A percentile compares a stretch with the other conserved stretches of the same genome.
phyloP scores from a whole-genome alignment of 2,797 vertebrate species.

The Ptychobarbus kaznakovi region DNA sequence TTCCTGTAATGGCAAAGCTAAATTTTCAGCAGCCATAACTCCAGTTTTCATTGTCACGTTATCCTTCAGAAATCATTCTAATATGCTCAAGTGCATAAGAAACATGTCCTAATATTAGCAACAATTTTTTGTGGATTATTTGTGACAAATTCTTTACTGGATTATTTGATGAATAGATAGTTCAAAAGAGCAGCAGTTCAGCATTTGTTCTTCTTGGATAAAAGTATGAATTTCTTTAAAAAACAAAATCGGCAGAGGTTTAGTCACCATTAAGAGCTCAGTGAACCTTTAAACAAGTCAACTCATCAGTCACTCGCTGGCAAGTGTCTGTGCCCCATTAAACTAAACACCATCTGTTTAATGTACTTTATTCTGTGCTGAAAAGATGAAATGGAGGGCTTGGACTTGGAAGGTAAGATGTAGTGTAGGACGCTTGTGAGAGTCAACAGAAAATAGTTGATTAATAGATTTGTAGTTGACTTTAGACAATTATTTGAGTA shows the following conservation, averaged over 20 bases:
- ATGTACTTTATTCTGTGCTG: constrained; percentile 69
- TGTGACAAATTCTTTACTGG: neutral
- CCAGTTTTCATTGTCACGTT: neutral
- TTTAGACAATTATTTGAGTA: constrained; percentile 11
- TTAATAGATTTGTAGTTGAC: constrained; percentile 13
- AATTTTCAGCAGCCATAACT: neutral
- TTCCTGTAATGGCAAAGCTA: neutral
- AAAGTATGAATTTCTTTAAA: neutral
- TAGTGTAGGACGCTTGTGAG: constrained; percentile 45
- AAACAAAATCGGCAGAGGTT: neutral
- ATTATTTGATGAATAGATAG: neutral
- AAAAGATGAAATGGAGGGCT: constrained; percentile 82
- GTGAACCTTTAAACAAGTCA: constrained; percentile 27
- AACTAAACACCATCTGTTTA: constrained; percentile 59
- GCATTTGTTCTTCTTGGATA: neutral
- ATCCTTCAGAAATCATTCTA: neutral
- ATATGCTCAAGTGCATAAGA: neutral
- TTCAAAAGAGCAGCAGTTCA: neutral
- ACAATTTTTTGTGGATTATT: too few relatives aligned
- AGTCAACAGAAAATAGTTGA: constrained; percentile 24
- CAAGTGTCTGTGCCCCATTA: constrained; percentile 46
- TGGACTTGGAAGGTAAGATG: constrained; percentile 83
- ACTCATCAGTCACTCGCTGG: constrained; percentile 8
- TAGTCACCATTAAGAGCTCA: constrained; percentile 10
- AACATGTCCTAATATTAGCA: neutral